Conservation (phyloP, 2,888 invertebrate genomes). For the Erebia ligea region DNA sequence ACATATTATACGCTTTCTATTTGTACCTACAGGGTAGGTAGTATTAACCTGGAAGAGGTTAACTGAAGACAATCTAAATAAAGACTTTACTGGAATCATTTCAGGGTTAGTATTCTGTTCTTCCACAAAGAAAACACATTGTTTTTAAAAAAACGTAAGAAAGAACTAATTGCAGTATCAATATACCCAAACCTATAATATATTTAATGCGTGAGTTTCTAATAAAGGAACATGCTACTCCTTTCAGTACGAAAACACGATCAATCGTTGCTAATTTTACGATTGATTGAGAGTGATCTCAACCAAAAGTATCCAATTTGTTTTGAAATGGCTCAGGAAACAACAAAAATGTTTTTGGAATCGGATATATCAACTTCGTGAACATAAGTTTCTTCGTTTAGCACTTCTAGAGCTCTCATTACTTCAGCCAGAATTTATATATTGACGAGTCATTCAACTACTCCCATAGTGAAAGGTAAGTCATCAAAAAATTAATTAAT, state of each 20-base stretch:
- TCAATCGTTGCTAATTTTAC: conserved; percentile 62
- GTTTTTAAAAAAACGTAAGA: no score
- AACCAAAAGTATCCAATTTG: conserved; percentile 76
- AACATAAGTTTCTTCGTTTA: conserved; percentile 41
- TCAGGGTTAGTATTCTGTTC: no score
- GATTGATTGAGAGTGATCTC: conserved; percentile 73
- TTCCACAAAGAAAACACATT: no score
- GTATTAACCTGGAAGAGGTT: no score
- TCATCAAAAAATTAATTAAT: conserved; percentile 66
- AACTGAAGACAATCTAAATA: no score
- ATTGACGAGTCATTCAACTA: conserved; percentile 50
- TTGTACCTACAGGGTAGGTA: no score
- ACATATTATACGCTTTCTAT: no score
- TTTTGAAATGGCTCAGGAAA: conserved; percentile 54
- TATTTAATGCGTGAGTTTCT: no score
- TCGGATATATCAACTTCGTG: conserved; percentile 51
- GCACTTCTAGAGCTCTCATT: conserved; percentile 27
- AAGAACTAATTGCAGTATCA: no score
- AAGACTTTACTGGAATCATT: no score
- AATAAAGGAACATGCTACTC: conserved; percentile 4
- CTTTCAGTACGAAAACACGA: conserved; percentile 18
- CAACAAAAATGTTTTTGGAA: conserved; percentile 5
- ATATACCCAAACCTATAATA: no score
- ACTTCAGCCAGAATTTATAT: conserved; percentile 32
- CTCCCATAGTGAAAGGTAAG: conserved; percentile 53